phyloP scores from a whole-genome alignment of 1,140 invertebrate species.

The Papilio dardanus region DNA sequence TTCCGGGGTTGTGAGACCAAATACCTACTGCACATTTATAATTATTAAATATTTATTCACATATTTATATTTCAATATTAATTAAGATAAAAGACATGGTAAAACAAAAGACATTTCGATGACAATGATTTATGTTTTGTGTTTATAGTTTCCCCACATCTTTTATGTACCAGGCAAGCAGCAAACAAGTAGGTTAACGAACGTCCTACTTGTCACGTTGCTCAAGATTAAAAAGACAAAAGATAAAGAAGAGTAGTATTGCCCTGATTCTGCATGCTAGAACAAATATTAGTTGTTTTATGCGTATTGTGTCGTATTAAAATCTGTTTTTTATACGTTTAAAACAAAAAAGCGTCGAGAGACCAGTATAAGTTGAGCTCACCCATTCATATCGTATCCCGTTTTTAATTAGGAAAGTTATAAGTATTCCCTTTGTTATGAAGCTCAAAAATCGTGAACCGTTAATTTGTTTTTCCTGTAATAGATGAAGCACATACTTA shows the following conservation, averaged over 20 bases:
- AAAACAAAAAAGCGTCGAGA: neutral
- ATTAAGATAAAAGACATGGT: neutral
- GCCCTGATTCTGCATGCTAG: neutral
- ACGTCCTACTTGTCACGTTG: constrained; percentile 7
- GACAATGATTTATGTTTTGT: neutral
- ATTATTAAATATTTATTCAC: too few relatives aligned
- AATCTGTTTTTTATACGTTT: neutral
- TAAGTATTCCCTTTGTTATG: constrained; percentile 18
- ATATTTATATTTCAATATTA: neutral
- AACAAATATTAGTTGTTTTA: neutral
- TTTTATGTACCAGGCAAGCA: constrained; percentile 1
- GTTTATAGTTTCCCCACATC: neutral
- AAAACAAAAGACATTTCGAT: neutral
- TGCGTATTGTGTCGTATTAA: neutral
- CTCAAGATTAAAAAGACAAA: constrained; percentile 6
- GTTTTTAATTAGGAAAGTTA: constrained; percentile 20
- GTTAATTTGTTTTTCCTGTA: constrained; percentile 7
- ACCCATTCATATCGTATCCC: neutral
- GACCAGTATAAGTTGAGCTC: neutral
- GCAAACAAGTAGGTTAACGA: constrained; percentile 12
- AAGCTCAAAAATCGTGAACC: constrained; percentile 14
- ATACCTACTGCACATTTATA: too few relatives aligned
- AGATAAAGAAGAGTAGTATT: neutral
- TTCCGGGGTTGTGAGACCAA: too few relatives aligned
- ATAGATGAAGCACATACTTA: constrained; percentile 2